Conservation (phyloP, 2,113 vertebrate genomes). For the Haemorhous mexicanus region DNA sequence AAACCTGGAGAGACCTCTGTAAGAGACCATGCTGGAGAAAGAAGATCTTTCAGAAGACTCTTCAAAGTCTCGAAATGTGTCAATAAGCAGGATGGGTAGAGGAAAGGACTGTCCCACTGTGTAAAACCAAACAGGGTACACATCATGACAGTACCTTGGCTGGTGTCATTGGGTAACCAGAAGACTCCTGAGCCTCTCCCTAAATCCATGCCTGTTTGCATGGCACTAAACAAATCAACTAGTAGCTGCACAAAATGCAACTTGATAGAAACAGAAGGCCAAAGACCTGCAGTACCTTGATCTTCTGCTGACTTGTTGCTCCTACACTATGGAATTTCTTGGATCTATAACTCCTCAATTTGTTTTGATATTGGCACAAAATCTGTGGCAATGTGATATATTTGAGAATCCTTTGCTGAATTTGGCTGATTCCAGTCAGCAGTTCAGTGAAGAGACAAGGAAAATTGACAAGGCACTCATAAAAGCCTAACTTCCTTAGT, state of each 20-base stretch:
- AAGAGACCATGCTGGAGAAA: not conserved
- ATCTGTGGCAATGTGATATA: not conserved
- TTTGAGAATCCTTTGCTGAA: not conserved
- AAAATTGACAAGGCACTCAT: not conserved
- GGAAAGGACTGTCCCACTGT: not conserved
- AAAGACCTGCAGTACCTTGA: not conserved
- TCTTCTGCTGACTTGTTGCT: not conserved
- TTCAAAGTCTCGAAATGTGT: not conserved
- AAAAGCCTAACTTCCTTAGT: not conserved
- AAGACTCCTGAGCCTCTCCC: not conserved
- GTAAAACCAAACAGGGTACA: not conserved
- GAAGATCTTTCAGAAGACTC: not conserved
- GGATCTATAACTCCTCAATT: not conserved
- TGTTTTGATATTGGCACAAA: not conserved
- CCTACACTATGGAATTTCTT: not conserved
- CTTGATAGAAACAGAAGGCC: not conserved
- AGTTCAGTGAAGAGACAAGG: not conserved
- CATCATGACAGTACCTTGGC: not conserved
- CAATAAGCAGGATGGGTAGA: not conserved
- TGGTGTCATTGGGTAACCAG: not conserved
- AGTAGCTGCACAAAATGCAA: not conserved
- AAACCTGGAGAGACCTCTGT: not conserved
- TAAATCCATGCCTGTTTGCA: not conserved
- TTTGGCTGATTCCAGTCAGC: not conserved
- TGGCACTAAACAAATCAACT: not conserved